A percentile compares a stretch with the other conserved stretches of the same genome.
Conservation (phyloP, 1,140 invertebrate genomes). For the Kradibia gibbosae region DNA sequence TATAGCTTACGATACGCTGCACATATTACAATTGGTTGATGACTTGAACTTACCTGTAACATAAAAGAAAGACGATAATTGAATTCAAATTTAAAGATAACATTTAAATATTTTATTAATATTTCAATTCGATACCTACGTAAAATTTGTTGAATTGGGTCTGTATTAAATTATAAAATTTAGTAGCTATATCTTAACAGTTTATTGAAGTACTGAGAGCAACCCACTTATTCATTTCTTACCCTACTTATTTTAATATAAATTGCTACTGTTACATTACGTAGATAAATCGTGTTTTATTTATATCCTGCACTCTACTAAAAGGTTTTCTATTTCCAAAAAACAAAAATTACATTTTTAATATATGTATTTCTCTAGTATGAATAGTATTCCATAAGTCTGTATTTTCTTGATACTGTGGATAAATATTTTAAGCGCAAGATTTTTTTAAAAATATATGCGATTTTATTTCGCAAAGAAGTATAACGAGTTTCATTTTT, state of each 20-base stretch:
- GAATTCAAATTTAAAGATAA: too few species aligned
- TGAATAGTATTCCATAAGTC: not conserved
- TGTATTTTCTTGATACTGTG: not conserved
- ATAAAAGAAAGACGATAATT: too few species aligned
- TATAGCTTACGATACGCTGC: too few species aligned
- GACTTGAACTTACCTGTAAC: too few species aligned
- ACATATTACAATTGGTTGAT: too few species aligned
- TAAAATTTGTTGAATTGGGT: too few species aligned
- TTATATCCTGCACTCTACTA: not conserved
- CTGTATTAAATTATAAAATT: not conserved
- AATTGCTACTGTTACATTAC: not conserved
- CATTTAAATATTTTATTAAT: too few species aligned
- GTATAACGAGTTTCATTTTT: not conserved
- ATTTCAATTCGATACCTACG: too few species aligned
- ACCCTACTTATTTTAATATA: not conserved
- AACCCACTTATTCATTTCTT: not conserved
- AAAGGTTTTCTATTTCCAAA: conserved; percentile 11
- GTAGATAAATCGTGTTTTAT: conserved; percentile 1
- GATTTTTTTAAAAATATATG: conserved; percentile 24
- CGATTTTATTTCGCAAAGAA: not conserved
- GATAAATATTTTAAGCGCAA: conserved; percentile 27
- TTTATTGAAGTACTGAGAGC: not conserved
- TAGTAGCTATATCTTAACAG: not conserved
- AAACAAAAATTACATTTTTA: conserved; percentile 22
- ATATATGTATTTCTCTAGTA: conserved; percentile 2